These are phyloP conservation scores for Ariopsis seemanni DNA, from an alignment of 2,113 vertebrate species.

Conservation along the genomic window DNA sequence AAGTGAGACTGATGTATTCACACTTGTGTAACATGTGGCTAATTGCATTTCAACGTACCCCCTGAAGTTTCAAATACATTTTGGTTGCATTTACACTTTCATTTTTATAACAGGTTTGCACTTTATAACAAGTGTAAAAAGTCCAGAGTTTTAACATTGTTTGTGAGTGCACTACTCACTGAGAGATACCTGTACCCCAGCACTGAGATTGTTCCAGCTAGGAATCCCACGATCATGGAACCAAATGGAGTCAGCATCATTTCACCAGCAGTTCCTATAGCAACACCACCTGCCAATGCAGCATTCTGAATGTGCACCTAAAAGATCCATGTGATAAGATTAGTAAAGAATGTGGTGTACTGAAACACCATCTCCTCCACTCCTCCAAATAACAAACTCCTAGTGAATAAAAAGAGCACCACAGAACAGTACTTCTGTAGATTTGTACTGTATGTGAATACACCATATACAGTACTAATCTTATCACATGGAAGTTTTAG, in stretches of 20 bases:
- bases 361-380: neutral
- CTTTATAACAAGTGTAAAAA: neutral
- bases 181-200: conserved; percentile 85
- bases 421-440: neutral
- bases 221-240: conserved; percentile 82
- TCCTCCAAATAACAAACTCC: neutral
- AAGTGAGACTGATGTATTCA: neutral
- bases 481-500: neutral
- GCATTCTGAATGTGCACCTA: conserved; percentile 93
- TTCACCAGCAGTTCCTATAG: conserved; percentile 86
- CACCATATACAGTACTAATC: neutral
- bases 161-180: conserved; percentile 66
- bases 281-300: conserved; percentile 78
- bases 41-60: neutral
- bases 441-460: neutral
- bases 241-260: conserved; percentile 92
- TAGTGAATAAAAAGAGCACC: conserved; percentile 49
- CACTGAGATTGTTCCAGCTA: conserved; percentile 81
- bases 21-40: neutral
- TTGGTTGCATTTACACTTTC: neutral
- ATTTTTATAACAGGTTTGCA: neutral
- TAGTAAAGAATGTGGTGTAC: neutral
- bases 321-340: conserved; percentile 12
- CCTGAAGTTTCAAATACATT: too few relatives aligned
- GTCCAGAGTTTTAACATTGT: neutral